Conservation (phyloP, 2,797 vertebrate genomes). For the Argyrosomus regius region DNA sequence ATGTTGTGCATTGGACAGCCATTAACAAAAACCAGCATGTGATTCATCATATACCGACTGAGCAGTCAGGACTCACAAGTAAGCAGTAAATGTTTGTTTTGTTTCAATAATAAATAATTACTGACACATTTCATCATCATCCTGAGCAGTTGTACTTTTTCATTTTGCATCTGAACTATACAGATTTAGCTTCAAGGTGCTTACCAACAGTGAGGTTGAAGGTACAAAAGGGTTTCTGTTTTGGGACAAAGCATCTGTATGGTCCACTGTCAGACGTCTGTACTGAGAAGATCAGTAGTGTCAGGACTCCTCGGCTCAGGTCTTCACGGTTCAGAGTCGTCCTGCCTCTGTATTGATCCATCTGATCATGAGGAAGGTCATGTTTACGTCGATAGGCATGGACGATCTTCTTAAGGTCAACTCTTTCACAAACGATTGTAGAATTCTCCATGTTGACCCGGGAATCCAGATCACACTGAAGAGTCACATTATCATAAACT, state of each 20-base stretch:
- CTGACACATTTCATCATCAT: background rate
- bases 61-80: too few relatives aligned
- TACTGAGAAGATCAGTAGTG: background rate
- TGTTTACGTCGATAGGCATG: background rate
- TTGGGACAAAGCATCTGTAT: background rate
- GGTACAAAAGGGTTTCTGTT: fast-evolving
- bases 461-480: background rate
- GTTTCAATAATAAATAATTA: background rate
- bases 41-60: too few relatives aligned
- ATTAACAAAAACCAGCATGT: too few relatives aligned
- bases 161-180: background rate
- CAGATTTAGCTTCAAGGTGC: background rate
- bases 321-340: background rate
- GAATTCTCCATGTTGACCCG: background rate
- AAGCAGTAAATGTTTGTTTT: too few relatives aligned
- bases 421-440: background rate
- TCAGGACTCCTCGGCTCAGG: background rate
- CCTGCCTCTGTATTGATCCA: background rate
- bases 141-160: too few relatives aligned
- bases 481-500: background rate
- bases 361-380: background rate
- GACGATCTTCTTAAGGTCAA: background rate
- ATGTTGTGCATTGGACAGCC: too few relatives aligned
- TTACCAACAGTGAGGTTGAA: background rate
- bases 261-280: background rate